Base-by-base conservation (phyloP, 2,113 vertebrate genomes). In the Pachyramphus minor region DNA sequence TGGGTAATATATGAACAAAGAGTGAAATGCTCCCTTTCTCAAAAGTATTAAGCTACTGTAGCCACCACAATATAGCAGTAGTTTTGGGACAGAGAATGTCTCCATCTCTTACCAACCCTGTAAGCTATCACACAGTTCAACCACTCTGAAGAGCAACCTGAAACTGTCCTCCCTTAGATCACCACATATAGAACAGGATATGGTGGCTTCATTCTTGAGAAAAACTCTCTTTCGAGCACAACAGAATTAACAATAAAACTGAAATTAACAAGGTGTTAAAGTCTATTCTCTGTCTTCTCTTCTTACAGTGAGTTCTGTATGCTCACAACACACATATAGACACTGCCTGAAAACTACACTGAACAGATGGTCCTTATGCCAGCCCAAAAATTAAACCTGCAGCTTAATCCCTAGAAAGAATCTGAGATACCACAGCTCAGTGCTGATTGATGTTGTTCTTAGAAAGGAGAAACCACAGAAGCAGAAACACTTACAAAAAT, bases 311-410 rank as follows among this genome's bases (percentile, higher is more conserved):
- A 37, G 14, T 80, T 91, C 31, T 84, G 49, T 69, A 41, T 31
- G 28, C 19, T 94, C 50, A 58, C 22, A 91, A 69, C 37, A 76
- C n/a, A 77, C 16, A 11, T 79, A 87, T 52, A 41, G 72, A 68
- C 58, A 37, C 13, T 87, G 60, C n/a, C 41, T 87, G 71, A 53
- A 82, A 60, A 72, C 74, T 76, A 58, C n/a, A 33, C n/a, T 44
- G 53, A 97, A 87, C 92, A 94, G 92, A 94, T 91, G 82, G 92
- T 69, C 44, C 62, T 76, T 79, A 60, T 77, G 37, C 41, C 49
- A 80, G 45, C 42, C 85, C 71, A 90, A 93, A 94, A 94, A 59
- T 80, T 90, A 93, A 96, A 94, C 71, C 87, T 90, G 85, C 28
- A 83, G 62, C 33, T 88, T 95, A 94, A 80, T 92, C 82, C 67